phyloP scores from a whole-genome alignment of 2,797 vertebrate genomes.

The Mus minutoides region DNA sequence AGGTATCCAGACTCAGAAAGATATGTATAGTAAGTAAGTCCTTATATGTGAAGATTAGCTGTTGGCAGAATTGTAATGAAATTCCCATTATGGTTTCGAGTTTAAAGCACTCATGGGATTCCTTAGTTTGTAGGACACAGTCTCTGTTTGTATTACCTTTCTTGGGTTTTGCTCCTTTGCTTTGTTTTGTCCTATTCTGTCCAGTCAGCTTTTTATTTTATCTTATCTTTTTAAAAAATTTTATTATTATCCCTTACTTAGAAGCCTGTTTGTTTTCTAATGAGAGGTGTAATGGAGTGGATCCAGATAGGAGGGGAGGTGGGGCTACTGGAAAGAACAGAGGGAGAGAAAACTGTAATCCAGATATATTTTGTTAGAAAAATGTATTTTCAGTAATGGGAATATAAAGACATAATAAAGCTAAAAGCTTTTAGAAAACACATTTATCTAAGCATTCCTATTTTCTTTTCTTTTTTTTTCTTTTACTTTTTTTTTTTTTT shows the following conservation, averaged over 20 bases:
- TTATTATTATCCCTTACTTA: background rate
- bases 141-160: background rate
- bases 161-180: background rate
- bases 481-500: too few relatives aligned
- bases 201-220: background rate
- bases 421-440: background rate
- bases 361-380: background rate
- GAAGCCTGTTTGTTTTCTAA: background rate
- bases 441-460: background rate
- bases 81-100: background rate
- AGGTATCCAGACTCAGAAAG: background rate
- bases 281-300: background rate
- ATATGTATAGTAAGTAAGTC: background rate
- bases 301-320: too few relatives aligned
- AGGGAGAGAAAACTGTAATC: background rate
- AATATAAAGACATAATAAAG: background rate
- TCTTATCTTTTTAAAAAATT: background rate
- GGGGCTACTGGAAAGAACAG: background rate
- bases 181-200: background rate
- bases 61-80: background rate
- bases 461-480: too few relatives aligned
- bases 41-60: background rate
- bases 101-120: background rate
- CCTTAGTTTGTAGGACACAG: too few relatives aligned
- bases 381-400: background rate